A percentile compares a stretch with the other conserved stretches of the same genome.
Evolutionary conservation across 2,888 invertebrate genomes (phyloP).

Genomic region (Conus canariensis): DNA sequence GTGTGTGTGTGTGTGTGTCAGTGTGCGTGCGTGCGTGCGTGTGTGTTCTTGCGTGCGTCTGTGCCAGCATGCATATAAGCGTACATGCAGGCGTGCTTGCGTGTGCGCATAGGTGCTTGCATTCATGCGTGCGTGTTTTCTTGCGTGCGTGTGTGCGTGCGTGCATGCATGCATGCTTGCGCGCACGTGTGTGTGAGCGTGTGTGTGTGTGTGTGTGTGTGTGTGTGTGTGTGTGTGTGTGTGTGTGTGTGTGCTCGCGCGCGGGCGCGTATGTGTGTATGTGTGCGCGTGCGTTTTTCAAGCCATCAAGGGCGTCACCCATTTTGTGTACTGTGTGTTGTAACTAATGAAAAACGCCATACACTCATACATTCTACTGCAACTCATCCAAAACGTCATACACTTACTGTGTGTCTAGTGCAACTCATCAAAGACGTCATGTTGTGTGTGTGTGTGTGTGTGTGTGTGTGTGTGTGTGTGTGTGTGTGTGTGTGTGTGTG

Average conservation of each 20-base stretch:
- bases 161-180: slow-evolving; percentile 1
- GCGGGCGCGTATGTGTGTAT: neutral
- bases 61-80: neutral
- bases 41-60: neutral
- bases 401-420: too few species aligned
- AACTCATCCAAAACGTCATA: too few species aligned
- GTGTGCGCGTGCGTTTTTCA: slow-evolving; percentile 6
- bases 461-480: too few species aligned
- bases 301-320: too few species aligned
- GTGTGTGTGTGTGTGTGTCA: slow-evolving; percentile 19
- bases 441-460: too few species aligned
- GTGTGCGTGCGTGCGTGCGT: neutral
- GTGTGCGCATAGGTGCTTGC: neutral
- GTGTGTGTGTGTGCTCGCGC: too few species aligned
- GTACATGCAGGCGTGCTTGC: neutral
- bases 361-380: too few species aligned
- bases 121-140: neutral
- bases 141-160: neutral
- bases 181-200: neutral
- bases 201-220: slow-evolving; percentile 10
- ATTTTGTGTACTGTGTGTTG: too few species aligned
- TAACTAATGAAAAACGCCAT: too few species aligned
- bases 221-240: slow-evolving; percentile 1
- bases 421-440: too few species aligned
- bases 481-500: too few species aligned